Percentiles rank a stretch among this genome's conserved stretches.
Evolutionary conservation across 2,888 invertebrate genomes (phyloP).

Genomic region (Unio pictorum): DNA sequence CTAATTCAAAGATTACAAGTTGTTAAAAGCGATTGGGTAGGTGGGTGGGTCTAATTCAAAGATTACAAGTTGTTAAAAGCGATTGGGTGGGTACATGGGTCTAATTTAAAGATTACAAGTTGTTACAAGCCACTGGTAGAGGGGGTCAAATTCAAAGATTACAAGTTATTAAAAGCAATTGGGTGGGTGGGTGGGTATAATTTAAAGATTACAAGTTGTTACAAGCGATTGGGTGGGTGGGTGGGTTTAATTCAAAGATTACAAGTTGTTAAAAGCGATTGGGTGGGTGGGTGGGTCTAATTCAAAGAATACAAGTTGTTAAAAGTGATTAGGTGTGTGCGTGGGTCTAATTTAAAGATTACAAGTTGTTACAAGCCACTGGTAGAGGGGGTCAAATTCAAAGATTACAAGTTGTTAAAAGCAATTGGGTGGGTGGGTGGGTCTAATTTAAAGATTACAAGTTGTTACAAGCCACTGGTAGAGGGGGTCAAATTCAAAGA

Average conservation of each 20-base stretch:
- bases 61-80: no score
- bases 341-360: neutral
- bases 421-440: slow-evolving; percentile 44
- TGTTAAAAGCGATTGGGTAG: no score
- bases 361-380: slow-evolving; percentile 31
- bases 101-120: no score
- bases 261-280: slow-evolving; percentile 30
- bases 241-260: neutral
- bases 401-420: neutral
- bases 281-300: slow-evolving; percentile 28
- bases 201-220: neutral
- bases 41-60: no score
- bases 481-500: neutral
- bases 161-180: no score
- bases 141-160: no score
- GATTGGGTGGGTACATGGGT: no score
- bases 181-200: no score
- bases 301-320: neutral
- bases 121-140: no score
- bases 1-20: no score
- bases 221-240: slow-evolving; percentile 49
- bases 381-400: slow-evolving; percentile 21
- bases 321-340: neutral
- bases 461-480: neutral
- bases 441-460: neutral